phyloP scores from a whole-genome alignment of 2,797 vertebrate species.

The Bucorvus abyssinicus region DNA sequence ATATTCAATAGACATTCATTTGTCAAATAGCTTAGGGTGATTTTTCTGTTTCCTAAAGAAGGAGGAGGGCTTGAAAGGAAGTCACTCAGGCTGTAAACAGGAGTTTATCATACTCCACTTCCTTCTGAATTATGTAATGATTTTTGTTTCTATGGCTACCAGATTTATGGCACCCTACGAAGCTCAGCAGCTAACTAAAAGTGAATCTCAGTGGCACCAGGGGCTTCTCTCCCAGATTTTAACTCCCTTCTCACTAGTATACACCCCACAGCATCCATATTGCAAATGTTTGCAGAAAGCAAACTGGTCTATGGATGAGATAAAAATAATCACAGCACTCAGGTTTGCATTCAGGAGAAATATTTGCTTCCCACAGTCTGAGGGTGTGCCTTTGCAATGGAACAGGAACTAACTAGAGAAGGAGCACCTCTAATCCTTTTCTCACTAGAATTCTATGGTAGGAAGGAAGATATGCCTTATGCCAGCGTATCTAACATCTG shows the following conservation, averaged over 20 bases:
- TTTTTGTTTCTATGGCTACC: slow-evolving; percentile 14
- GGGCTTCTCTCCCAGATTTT: not conserved
- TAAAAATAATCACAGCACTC: slow-evolving; percentile 18
- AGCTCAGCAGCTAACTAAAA: not conserved
- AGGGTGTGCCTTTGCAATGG: slow-evolving; percentile 63
- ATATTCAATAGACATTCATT: not conserved
- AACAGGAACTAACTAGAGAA: slow-evolving; percentile 66
- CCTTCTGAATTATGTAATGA: not conserved
- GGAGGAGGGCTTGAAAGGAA: not conserved
- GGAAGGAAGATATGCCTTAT: slow-evolving; percentile 68
- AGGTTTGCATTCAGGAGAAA: slow-evolving; percentile 26
- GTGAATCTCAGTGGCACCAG: not conserved
- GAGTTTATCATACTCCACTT: slow-evolving; percentile 18
- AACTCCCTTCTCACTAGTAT: not conserved
- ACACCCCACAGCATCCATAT: accelerated
- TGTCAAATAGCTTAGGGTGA: not conserved
- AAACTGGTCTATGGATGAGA: not conserved
- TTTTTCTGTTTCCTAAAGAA: not conserved
- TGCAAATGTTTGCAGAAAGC: slow-evolving; percentile 29
- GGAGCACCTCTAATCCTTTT: slow-evolving; percentile 67
- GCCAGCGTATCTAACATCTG: slow-evolving; percentile 54
- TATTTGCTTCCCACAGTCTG: slow-evolving; percentile 59
- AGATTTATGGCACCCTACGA: slow-evolving; percentile 26
- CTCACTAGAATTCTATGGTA: slow-evolving; percentile 68
- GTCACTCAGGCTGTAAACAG: not conserved